Percentiles rank a stretch among this genome's conserved stretches.
phyloP scores from a whole-genome alignment of 2,113 vertebrate species.

The Lynx canadensis region DNA sequence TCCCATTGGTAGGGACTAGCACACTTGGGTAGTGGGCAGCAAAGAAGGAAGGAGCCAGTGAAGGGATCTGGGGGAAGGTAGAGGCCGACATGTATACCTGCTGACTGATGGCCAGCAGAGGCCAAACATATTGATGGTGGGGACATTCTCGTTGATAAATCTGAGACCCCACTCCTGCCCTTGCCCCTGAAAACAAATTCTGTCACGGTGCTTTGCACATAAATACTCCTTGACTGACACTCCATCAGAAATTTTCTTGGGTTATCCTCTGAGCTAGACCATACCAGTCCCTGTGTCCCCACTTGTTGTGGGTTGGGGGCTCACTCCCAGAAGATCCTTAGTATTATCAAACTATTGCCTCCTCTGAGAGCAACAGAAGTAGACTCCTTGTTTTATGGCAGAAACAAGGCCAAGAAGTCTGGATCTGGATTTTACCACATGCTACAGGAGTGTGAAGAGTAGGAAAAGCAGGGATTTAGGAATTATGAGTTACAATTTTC shows the following conservation, averaged over 20 bases:
- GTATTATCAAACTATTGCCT: neutral
- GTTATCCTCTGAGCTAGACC: neutral
- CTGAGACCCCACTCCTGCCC: neutral
- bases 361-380: neutral
- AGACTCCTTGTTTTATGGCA: neutral
- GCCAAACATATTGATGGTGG: neutral
- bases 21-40: neutral
- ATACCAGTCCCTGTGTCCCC: neutral
- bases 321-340: neutral
- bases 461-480: neutral
- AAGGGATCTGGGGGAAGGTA: neutral
- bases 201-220: neutral
- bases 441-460: neutral
- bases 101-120: neutral
- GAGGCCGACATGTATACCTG: rapidly evolving
- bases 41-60: neutral
- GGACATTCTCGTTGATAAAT: neutral
- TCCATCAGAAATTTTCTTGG: neutral
- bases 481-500: neutral
- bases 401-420: neutral
- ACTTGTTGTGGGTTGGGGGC: neutral
- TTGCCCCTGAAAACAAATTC: neutral
- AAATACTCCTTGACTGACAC: neutral
- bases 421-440: neutral
- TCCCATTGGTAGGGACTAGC: neutral